Conservation (phyloP, 2,797 vertebrate genomes). For the Esox masquinongy region DNA sequence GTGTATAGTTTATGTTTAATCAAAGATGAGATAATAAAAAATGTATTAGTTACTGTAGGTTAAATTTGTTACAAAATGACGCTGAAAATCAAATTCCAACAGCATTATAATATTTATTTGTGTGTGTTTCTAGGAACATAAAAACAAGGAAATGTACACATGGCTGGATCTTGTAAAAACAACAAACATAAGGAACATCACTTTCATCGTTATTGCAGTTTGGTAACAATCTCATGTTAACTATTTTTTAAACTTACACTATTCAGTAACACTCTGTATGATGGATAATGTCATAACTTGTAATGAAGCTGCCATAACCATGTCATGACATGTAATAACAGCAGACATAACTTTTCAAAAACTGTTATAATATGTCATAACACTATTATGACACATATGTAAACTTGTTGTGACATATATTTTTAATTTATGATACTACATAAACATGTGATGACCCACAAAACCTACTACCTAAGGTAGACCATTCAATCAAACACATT, state of each 20-base stretch:
- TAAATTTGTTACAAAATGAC: background rate
- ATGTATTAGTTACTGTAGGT: background rate
- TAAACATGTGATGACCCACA: too few relatives aligned
- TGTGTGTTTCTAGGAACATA: conserved; percentile 15
- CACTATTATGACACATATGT: too few relatives aligned
- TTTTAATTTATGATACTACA: too few relatives aligned
- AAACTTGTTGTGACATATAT: too few relatives aligned
- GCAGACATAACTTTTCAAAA: too few relatives aligned
- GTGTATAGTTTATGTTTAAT: background rate
- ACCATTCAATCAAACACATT: too few relatives aligned
- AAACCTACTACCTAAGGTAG: too few relatives aligned
- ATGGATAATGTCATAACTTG: too few relatives aligned
- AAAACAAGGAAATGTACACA: conserved; percentile 2
- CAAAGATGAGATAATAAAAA: background rate
- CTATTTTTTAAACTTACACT: background rate
- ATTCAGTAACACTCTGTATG: too few relatives aligned
- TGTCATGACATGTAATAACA: too few relatives aligned
- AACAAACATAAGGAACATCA: conserved; percentile 35
- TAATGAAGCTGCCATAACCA: too few relatives aligned
- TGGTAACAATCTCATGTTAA: conserved; percentile 22
- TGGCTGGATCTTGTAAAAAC: conserved; percentile 37
- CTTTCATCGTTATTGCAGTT: conserved; percentile 22
- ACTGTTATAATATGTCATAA: too few relatives aligned
- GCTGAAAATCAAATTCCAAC: background rate
- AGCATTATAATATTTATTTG: background rate